Evolutionary conservation across 2,888 invertebrate species (phyloP), one percentile per base, ranked within the genome.

Genomic region (Stegophylla sp.): DNA sequence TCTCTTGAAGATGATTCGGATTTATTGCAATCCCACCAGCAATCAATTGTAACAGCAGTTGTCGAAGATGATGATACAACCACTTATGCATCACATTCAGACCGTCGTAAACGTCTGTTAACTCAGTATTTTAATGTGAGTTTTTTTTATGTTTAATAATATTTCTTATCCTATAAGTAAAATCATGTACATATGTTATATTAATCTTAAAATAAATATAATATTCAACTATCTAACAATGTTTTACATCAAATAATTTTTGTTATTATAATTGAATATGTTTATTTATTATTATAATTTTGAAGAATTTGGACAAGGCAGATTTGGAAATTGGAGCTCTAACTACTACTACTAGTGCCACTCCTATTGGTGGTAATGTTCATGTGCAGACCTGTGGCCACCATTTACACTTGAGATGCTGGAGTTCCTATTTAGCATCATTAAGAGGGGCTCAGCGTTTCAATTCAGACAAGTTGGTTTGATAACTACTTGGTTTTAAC

Each of bases 361-460:
- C 5, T 23, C 59, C 48, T 3, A n/a, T 69, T 59, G 94, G 94
- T 87, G 94, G 95, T 83, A 97, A 97, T 76, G 94, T 97, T 75
- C 93, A 95, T 87, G 94, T 96, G 75, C 94, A 94, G 87, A 95
- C 97, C 1, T 98, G 98, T 88, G 98, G 98, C 0, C 99, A 99
- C 88, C 95, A 96, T 87, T 90, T 98, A 82, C 98, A 99, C 88
- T 90, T 97, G 85, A 94, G 94, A 86, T 99, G 99, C 87, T 91
- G 97, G 85, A 92, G 93, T 86, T 92, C 95, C 0, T 99, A 98
- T 88, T 89, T 97, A 85, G 91, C 92, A 85, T 94, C 97, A 48
- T 89, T 98, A 83, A 90, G 92, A 84, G 91, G 91, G 83, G 92
- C 93, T 84, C 93, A 93, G 86, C 89, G 94, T 45, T 91, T 94